Evolutionary conservation across 2,113 vertebrate species (phyloP), one percentile per base, ranked within the genome.

Genomic region (Phrynosoma blainvillii): DNA sequence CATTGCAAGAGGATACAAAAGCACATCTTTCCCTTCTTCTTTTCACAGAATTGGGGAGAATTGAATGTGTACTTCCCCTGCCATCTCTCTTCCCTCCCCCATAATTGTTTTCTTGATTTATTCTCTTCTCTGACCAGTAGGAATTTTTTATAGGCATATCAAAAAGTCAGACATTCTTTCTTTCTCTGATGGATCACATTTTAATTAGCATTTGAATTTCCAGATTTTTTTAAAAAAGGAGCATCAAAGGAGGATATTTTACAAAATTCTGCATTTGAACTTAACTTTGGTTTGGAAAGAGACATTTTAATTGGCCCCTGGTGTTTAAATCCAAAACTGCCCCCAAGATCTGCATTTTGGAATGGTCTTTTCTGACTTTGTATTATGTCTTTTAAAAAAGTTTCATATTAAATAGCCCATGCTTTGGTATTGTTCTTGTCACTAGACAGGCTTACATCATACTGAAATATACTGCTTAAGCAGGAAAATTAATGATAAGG

Each of bases 181-280:
- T 8, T 66, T 75, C 1, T n/a, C 40, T 93, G 94, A 96, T 95
- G 87, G 93, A 94, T 92, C 92, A 95, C 93, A 85, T 93, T 95
- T 95, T 95, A 95, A 96, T 94, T 94, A 91, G 87, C 89, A 42
- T 85, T 90, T 94, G 95, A 90, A 82, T 92, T 95, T 96, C 83
- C 92, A 94, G 91, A 92, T 90, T 78, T 68, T 74, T 70, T 77
- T 89, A 93, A 96, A 84, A 93, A 96, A 84, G 88, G 85, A 94
- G 83, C 91, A 82, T 84, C 86, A 91, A 91, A 94, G 95, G 90
- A 96, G 95, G 90, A 93, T 95, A 93, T 94, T 95, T 91, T 93
- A 95, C 93, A 93, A 92, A 89, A 87, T 90, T 82, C 65, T 4
- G 88, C 90, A 96, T 93, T 93, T 94, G 93, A 91, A 93, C 82